Percentiles rank a stretch among this genome's conserved stretches.
phyloP scores from a whole-genome alignment of 1,140 invertebrate genomes.

The Solen grandis region DNA sequence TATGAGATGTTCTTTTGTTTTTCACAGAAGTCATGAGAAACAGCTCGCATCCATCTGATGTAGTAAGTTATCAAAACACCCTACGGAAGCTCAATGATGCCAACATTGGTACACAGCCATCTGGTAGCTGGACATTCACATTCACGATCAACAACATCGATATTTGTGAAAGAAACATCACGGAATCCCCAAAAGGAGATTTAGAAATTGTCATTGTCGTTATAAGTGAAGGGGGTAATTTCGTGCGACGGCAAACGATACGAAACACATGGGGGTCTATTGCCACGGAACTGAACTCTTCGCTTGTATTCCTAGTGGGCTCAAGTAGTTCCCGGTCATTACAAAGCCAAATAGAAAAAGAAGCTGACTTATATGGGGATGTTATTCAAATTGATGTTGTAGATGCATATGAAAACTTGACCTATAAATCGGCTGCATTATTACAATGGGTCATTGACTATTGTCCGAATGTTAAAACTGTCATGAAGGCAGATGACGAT shows the following conservation, averaged over 20 bases:
- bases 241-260: constrained; percentile 63
- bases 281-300: constrained; percentile 29
- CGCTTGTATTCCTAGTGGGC: constrained; percentile 86
- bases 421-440: constrained; percentile 91
- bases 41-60: too few species aligned
- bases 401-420: constrained; percentile 91
- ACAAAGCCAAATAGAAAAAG: constrained; percentile 72
- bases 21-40: too few species aligned
- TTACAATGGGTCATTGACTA: constrained; percentile 89
- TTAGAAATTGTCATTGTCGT: constrained; percentile 61
- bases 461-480: constrained; percentile 82
- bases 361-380: constrained; percentile 85
- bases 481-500: constrained; percentile 82
- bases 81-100: too few species aligned
- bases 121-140: not conserved
- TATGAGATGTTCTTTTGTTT: too few species aligned
- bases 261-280: constrained; percentile 76
- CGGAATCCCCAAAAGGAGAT: not conserved
- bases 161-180: not conserved
- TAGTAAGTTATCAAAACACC: too few species aligned
- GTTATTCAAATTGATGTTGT: constrained; percentile 90
- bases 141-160: constrained; percentile 25
- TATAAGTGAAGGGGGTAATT: constrained; percentile 49
- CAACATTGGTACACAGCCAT: too few species aligned
- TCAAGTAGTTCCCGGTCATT: constrained; percentile 81